A percentile compares a stretch with the other conserved stretches of the same genome.
phyloP scores from a whole-genome alignment of 2,888 invertebrate species.

The Tanypteryx hageni region DNA sequence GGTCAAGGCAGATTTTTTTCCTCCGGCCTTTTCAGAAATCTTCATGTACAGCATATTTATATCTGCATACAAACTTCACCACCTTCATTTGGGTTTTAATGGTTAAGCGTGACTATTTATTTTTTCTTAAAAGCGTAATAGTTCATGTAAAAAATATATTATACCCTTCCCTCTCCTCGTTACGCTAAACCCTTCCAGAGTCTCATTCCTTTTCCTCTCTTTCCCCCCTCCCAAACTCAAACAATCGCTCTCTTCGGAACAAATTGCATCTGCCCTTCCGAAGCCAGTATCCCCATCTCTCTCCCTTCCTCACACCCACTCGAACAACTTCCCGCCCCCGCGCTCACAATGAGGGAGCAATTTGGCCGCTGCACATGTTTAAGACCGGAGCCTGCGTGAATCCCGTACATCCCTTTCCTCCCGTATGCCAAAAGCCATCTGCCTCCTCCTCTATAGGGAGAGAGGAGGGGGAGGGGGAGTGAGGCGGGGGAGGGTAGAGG shows the following conservation, averaged over 20 bases:
- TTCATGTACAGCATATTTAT: too few species aligned
- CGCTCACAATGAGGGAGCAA: not conserved
- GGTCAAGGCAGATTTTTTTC: too few species aligned
- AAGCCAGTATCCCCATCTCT: too few species aligned
- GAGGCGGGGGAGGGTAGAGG: not conserved
- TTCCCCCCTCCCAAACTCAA: not conserved
- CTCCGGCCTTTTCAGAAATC: too few species aligned
- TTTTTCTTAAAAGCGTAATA: too few species aligned
- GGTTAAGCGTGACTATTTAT: too few species aligned
- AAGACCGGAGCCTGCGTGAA: not conserved
- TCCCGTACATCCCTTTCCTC: not conserved
- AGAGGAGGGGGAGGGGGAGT: not conserved
- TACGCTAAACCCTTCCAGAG: not conserved
- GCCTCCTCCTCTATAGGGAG: not conserved
- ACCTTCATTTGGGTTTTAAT: too few species aligned
- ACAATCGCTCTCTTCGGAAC: slow-evolving; percentile 26
- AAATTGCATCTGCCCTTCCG: slow-evolving; percentile 45
- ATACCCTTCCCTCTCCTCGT: not conserved
- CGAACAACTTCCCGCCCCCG: not conserved
- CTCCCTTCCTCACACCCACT: not conserved
- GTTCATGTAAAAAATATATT: too few species aligned
- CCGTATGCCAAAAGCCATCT: not conserved
- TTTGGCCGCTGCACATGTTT: not conserved
- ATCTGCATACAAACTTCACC: too few species aligned
- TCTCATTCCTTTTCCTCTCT: not conserved